Percentiles rank a stretch among this genome's conserved stretches.
Conservation (phyloP, 2,888 invertebrate species). For the Ectemnius cavifrons region DNA sequence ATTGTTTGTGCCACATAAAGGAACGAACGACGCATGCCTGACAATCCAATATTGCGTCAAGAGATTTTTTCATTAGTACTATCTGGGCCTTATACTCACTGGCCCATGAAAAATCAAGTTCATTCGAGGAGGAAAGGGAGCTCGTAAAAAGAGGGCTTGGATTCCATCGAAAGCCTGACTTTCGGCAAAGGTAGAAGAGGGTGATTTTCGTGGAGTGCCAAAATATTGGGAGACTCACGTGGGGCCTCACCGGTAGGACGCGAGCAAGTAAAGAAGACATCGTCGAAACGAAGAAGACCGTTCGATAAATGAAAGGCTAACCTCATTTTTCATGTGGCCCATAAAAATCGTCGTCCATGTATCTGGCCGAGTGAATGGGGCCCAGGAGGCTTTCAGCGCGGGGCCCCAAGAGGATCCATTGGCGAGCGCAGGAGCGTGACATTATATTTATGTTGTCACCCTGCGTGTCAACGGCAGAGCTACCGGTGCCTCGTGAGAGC, state of each 20-base stretch:
- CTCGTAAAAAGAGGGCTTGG: slow-evolving; percentile 10
- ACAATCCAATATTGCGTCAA: neutral
- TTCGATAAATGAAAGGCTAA: slow-evolving; percentile 63
- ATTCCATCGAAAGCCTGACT: slow-evolving; percentile 10
- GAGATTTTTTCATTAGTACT: neutral
- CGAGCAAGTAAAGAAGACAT: slow-evolving; percentile 31
- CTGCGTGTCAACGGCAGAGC: slow-evolving; percentile 69
- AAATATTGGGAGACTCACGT: slow-evolving; percentile 70
- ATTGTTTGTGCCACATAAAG: too few species aligned
- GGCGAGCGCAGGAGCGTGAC: slow-evolving; percentile 75
- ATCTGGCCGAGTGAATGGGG: slow-evolving; percentile 48
- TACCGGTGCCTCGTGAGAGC: slow-evolving; percentile 54
- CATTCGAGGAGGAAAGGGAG: neutral
- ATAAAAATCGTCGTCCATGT: slow-evolving; percentile 66
- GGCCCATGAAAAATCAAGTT: slow-evolving; percentile 1
- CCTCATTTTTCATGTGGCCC: slow-evolving; percentile 74
- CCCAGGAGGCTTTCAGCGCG: slow-evolving; percentile 39
- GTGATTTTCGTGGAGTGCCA: slow-evolving; percentile 66
- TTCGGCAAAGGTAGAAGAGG: neutral
- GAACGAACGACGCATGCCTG: neutral
- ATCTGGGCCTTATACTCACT: neutral
- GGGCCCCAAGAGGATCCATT: slow-evolving; percentile 59
- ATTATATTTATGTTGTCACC: slow-evolving; percentile 77
- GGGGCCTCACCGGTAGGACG: slow-evolving; percentile 38
- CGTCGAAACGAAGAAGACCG: slow-evolving; percentile 16